Conservation (phyloP, 2,113 vertebrate genomes). For the Geococcyx californianus region DNA sequence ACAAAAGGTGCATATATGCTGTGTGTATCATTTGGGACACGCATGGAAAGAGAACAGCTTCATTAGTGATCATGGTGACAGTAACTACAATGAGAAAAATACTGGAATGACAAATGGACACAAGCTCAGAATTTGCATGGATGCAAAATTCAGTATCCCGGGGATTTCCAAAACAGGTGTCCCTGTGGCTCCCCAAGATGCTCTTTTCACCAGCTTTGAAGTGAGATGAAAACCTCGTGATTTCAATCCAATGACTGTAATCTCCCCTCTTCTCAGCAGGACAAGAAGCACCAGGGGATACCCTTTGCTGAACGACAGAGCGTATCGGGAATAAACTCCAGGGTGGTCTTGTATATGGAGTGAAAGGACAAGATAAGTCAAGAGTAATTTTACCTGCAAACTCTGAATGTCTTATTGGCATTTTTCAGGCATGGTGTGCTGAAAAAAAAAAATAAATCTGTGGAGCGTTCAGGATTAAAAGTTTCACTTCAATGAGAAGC, state of each 20-base stretch:
- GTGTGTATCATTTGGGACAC: not conserved
- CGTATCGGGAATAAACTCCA: not conserved
- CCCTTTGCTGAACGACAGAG: not conserved
- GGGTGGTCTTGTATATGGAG: not conserved
- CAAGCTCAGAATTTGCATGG: not conserved
- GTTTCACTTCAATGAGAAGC: not conserved
- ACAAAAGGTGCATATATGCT: not conserved
- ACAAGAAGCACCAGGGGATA: not conserved
- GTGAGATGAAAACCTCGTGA: not conserved
- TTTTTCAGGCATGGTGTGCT: not conserved
- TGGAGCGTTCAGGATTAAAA: not conserved
- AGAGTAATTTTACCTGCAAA: not conserved
- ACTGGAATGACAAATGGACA: not conserved
- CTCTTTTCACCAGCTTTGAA: not conserved
- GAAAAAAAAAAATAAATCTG: not conserved
- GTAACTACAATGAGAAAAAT: not conserved
- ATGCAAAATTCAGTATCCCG: not conserved
- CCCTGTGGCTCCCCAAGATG: not conserved
- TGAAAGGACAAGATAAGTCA: not conserved
- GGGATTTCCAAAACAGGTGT: not conserved
- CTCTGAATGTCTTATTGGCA: not conserved
- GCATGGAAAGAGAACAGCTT: not conserved
- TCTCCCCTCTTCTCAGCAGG: not conserved
- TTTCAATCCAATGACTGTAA: not conserved
- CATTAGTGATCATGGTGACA: not conserved